Conservation (phyloP, 2,113 vertebrate genomes). For the Cercopithecus mona region DNA sequence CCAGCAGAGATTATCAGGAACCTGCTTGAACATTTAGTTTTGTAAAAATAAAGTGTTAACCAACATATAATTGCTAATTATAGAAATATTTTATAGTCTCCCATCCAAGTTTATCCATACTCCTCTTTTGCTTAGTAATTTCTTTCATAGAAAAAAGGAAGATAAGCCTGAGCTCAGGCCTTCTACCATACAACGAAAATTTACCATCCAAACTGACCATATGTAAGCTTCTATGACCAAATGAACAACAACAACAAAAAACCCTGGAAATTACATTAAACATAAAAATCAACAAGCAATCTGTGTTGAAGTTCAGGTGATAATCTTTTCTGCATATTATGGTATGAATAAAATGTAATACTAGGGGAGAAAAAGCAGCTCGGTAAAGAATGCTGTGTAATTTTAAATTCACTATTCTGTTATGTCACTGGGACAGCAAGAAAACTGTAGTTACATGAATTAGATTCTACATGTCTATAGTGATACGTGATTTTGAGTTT, state of each 20-base stretch:
- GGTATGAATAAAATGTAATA: neutral
- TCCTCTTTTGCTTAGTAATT: neutral
- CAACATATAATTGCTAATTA: neutral
- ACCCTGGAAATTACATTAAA: conserved; percentile 4
- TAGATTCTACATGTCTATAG: neutral
- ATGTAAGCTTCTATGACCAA: conserved; percentile 10
- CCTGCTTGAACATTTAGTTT: neutral
- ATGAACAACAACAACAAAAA: neutral
- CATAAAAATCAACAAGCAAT: neutral
- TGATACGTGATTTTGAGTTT: neutral
- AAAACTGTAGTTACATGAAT: neutral
- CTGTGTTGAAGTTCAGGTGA: neutral
- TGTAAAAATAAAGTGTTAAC: conserved; percentile 26
- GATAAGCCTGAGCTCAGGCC: neutral
- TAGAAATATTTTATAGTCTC: neutral
- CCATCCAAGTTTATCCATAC: neutral
- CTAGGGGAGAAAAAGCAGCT: neutral
- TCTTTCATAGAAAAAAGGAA: neutral
- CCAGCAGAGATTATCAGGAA: neutral
- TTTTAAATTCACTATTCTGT: neutral
- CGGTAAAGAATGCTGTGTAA: neutral
- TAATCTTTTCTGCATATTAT: neutral
- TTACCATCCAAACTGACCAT: neutral
- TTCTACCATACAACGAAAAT: neutral
- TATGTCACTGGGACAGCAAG: neutral